Evolutionary conservation across 2,113 vertebrate genomes (phyloP).

Genomic region (Gadus macrocephalus): DNA sequence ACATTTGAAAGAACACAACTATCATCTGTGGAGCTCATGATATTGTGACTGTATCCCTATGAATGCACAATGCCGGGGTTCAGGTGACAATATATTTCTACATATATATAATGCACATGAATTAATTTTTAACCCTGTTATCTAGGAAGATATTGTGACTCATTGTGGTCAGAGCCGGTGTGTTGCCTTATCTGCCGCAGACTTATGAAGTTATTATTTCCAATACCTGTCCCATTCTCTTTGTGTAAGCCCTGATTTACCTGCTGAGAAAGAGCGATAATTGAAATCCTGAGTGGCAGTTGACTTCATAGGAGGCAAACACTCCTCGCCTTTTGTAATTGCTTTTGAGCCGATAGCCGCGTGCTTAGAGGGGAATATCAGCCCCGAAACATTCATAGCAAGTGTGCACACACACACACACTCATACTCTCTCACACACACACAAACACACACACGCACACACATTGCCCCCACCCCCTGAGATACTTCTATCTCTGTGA

Average conservation of each 20-base stretch:
- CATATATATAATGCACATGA: no score
- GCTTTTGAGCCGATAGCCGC: constrained; percentile 33
- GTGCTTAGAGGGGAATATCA: background rate
- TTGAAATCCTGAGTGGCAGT: constrained; percentile 60
- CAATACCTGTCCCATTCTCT: background rate
- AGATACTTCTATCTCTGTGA: no score
- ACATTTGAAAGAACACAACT: background rate
- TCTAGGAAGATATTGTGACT: constrained; percentile 34
- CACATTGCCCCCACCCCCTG: background rate
- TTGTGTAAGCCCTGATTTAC: constrained; percentile 27
- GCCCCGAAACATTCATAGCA: constrained; percentile 1
- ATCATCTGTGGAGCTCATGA: background rate
- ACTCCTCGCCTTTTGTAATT: constrained; percentile 51
- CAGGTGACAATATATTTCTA: no score
- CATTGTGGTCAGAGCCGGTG: constrained; percentile 22
- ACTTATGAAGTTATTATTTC: constrained; percentile 26
- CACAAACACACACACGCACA: background rate
- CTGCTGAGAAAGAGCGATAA: constrained; percentile 48
- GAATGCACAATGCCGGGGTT: no score
- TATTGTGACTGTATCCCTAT: no score
- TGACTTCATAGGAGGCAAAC: constrained; percentile 61
- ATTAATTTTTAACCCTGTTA: constrained; percentile 28
- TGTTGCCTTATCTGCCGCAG: constrained; percentile 32
- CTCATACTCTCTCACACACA: background rate
- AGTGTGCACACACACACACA: background rate